Evolutionary conservation across 2,888 invertebrate genomes (phyloP), one percentile per base, ranked within the genome.

Genomic region (Parascotia fuliginaria): DNA sequence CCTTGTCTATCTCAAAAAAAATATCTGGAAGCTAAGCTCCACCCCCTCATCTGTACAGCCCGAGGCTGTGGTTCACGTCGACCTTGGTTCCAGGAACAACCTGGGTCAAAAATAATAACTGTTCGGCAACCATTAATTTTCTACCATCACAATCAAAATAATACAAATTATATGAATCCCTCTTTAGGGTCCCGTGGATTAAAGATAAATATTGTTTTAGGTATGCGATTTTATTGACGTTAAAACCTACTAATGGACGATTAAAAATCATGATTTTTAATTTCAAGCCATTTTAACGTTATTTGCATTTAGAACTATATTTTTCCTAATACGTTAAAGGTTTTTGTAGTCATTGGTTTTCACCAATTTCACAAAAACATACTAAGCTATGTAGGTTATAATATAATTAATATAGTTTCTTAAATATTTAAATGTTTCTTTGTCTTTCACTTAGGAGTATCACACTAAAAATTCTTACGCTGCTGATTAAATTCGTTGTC

Each of bases 61-160:
- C 55, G 69, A 67, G 81, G 84, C 77, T 58, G 47, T 58, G 58
- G 60, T 62, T 64, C 73, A 68, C 52, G 64, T 71, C 81, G 81
- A 83, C 83, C 82, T 84, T 80, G 74, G 65, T 80, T 85, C 85
- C 83, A 60, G 78, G 83, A 84, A 85, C 69, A 50, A 52, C 71
- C 63, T 76, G 75, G 81, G 79, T 82, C 84, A 81, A 76, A 65
- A 65, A 71, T 84, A 85, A 87, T 83, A 75, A 79, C 79, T 66
- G 65, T 73, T 65, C 66, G 48, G 66, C 69, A 83, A 79, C 86
- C 83, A 68, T 61, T 79, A 87, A 88, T 89, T 88, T 87, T 79
- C 68, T 73, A 77, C 81, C 86, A 87, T 86, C 85, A 82, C 78
- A 85, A 84, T 83, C 87, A 85, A 87, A 87, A 84, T 81, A 86